Percentiles rank a stretch among this genome's conserved stretches.
Evolutionary conservation across 2,113 vertebrate genomes (phyloP).

Genomic region (Mormoops blainvillei): DNA sequence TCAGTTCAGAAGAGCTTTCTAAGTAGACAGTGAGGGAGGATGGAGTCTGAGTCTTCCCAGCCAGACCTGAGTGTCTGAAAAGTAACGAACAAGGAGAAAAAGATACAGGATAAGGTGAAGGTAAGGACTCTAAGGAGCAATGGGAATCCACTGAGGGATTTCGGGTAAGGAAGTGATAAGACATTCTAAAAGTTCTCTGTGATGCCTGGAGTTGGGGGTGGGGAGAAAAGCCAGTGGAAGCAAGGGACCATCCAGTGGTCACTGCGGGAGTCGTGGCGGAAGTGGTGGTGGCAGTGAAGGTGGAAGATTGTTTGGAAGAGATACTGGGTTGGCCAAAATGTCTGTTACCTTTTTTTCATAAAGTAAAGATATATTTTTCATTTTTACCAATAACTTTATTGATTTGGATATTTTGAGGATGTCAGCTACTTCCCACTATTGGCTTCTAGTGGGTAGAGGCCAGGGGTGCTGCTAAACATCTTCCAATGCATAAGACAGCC

Average conservation of each 20-base stretch:
- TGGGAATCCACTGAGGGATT: neutral
- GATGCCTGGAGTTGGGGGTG: neutral
- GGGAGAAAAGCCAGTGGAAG: neutral
- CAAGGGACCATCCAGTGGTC: accelerated
- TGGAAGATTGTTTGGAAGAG: neutral
- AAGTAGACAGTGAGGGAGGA: neutral
- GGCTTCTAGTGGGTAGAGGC: too few relatives aligned
- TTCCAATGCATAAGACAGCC: too few relatives aligned
- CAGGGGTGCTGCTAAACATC: too few relatives aligned
- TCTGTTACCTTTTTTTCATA: too few relatives aligned
- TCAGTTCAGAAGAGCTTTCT: neutral
- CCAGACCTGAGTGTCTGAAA: neutral
- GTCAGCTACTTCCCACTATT: too few relatives aligned
- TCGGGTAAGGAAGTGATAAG: neutral
- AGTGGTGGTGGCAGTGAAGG: neutral
- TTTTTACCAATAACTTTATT: too few relatives aligned
- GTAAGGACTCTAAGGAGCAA: neutral
- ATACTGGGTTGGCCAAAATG: neutral
- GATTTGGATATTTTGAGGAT: too few relatives aligned
- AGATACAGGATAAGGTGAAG: neutral
- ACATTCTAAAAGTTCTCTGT: neutral
- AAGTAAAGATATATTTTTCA: too few relatives aligned
- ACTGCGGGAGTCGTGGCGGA: neutral
- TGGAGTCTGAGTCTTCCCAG: neutral
- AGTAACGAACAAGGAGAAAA: neutral